Conservation (phyloP, 2,888 invertebrate genomes). For the Phrixothrix hirtus region DNA sequence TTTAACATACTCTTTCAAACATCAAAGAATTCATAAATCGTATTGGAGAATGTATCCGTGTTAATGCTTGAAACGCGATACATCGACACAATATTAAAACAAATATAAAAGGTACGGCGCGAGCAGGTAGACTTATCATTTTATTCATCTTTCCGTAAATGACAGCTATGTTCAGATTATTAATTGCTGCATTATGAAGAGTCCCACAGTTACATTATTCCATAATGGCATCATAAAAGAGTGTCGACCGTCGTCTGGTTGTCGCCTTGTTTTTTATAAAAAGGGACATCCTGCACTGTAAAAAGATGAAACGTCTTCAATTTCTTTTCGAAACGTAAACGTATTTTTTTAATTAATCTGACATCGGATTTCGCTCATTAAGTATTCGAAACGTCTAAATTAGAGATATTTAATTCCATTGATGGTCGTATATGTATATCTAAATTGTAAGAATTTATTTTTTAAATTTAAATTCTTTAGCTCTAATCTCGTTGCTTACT, state of each 20-base stretch:
- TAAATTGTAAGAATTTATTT: too few species aligned
- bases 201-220: slow-evolving; percentile 41
- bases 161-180: slow-evolving; percentile 41
- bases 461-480: too few species aligned
- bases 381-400: too few species aligned
- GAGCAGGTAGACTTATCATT: slow-evolving; percentile 34
- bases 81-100: slow-evolving; percentile 29
- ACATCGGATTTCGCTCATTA: too few species aligned
- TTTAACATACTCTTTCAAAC: slow-evolving; percentile 19
- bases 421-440: too few species aligned
- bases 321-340: not conserved
- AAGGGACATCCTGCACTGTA: slow-evolving; percentile 3
- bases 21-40: slow-evolving; percentile 25
- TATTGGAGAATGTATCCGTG: slow-evolving; percentile 24
- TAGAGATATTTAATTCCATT: too few species aligned
- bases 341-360: too few species aligned
- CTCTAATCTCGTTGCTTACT: too few species aligned
- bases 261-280: slow-evolving; percentile 28
- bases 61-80: slow-evolving; percentile 28
- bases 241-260: slow-evolving; percentile 36
- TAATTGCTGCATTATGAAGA: slow-evolving; percentile 42
- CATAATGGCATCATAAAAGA: slow-evolving; percentile 40
- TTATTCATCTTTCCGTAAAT: slow-evolving; percentile 42
- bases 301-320: not conserved
- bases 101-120: slow-evolving; percentile 25